A percentile compares a stretch with the other conserved stretches of the same genome.
These are phyloP conservation scores for Rhinopithecus roxellana DNA, from an alignment of 2,113 vertebrate species.

Conservation along the genomic window DNA sequence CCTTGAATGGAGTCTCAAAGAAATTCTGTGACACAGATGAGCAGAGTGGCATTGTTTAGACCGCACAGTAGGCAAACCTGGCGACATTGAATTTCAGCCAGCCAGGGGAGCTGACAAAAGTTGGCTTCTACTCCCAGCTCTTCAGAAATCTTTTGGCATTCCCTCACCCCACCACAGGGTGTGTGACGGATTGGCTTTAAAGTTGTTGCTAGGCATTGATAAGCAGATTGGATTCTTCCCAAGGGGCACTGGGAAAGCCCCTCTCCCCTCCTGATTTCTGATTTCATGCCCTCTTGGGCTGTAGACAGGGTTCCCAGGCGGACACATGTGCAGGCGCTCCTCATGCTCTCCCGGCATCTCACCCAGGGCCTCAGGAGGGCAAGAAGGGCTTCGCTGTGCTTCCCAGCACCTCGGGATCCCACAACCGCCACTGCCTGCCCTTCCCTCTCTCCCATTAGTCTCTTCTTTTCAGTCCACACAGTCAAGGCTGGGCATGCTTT, in stretches of 20 bases:
- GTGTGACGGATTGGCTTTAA: not conserved
- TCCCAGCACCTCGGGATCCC: not conserved
- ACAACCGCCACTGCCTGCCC: not conserved
- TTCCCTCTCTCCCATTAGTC: not conserved
- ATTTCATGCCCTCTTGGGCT: not conserved
- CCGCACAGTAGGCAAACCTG: not conserved
- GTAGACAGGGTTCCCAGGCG: not conserved
- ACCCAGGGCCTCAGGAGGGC: not conserved
- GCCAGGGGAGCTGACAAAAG: not conserved
- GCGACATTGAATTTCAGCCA: not conserved
- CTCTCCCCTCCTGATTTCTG: not conserved
- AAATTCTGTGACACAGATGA: not conserved
- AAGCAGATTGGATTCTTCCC: slow-evolving; percentile 19
- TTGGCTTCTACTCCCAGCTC: not conserved
- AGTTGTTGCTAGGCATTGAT: not conserved
- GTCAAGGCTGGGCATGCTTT: not conserved
- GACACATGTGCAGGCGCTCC: not conserved
- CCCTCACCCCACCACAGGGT: not conserved
- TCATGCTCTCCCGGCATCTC: not conserved
- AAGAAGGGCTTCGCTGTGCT: not conserved
- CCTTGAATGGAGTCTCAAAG: not conserved
- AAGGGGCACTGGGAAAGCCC: not conserved
- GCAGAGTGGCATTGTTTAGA: not conserved
- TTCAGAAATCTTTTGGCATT: not conserved
- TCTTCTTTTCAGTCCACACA: not conserved